Percentiles rank a stretch among this genome's conserved stretches.
These are phyloP conservation scores for Chondrosia reniformis DNA, from an alignment of 37 sponge, comb jelly and placozoan genomes.

Conservation along the genomic window DNA sequence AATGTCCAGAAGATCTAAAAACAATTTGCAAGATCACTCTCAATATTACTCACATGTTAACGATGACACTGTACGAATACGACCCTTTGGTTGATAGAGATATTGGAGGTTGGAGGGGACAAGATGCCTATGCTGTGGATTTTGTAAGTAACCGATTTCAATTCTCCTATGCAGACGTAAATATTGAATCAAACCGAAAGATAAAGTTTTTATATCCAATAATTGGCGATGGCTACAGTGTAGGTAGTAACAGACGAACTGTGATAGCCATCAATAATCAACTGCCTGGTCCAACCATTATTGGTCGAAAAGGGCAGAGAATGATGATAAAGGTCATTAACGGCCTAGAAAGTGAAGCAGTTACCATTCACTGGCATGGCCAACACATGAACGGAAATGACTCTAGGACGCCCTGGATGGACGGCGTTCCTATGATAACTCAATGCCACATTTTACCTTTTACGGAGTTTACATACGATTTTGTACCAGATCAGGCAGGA, in stretches of 20 bases:
- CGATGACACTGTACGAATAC: conserved; percentile 20
- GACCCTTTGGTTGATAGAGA: background rate
- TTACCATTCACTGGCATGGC: conserved; percentile 84
- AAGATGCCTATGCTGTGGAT: background rate
- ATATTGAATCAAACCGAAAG: background rate
- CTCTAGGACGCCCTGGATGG: conserved; percentile 68
- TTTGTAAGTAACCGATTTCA: background rate
- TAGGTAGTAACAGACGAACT: background rate
- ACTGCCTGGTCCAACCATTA: conserved; percentile 9
- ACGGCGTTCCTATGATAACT: conserved; percentile 68
- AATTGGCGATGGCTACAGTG: background rate
- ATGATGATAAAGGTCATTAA: conserved; percentile 41
- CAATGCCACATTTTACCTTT: conserved; percentile 60
- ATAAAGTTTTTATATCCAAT: background rate
- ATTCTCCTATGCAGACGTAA: background rate
- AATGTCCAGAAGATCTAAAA: background rate
- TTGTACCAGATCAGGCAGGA: conserved; percentile 53
- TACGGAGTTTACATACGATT: conserved; percentile 49
- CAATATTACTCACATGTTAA: conserved; percentile 11
- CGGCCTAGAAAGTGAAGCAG: conserved; percentile 48
- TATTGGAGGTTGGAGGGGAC: background rate
- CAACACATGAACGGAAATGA: conserved; percentile 63
- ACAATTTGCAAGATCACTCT: background rate
- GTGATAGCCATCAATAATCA: conserved; percentile 22
- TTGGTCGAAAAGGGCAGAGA: background rate